Conservation (phyloP, 2,797 vertebrate genomes). For the Brachymystax lenok region DNA sequence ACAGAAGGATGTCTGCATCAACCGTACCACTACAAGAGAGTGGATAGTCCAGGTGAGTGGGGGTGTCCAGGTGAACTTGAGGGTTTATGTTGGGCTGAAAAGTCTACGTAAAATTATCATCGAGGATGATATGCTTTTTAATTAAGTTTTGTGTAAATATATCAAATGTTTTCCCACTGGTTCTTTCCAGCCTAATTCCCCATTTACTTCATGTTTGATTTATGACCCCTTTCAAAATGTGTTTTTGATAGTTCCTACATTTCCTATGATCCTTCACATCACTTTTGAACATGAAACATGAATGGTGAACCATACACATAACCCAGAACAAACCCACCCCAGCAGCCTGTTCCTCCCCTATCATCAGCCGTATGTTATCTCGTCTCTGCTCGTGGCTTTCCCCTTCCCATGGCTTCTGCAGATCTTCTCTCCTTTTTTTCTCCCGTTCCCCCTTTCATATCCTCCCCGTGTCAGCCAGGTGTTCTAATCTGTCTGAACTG, state of each 20-base stretch:
- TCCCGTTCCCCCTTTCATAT: constrained; percentile 5
- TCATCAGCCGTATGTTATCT: neutral
- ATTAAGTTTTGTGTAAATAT: too few relatives aligned
- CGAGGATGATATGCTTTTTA: too few relatives aligned
- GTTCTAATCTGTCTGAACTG: neutral
- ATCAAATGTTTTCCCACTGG: too few relatives aligned
- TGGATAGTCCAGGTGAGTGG: constrained; percentile 92
- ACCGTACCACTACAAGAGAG: constrained; percentile 97
- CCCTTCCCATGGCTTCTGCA: too few relatives aligned
- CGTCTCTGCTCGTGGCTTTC: neutral
- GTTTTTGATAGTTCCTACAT: neutral
- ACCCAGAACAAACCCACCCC: neutral
- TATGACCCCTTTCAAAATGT: neutral
- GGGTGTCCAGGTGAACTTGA: too few relatives aligned
- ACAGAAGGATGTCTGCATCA: constrained; percentile 98
- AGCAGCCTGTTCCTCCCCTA: too few relatives aligned
- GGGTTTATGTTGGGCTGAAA: too few relatives aligned
- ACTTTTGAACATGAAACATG: neutral
- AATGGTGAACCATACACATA: neutral
- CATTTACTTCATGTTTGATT: neutral
- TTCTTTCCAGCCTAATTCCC: neutral
- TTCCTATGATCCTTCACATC: neutral
- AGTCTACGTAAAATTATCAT: too few relatives aligned
- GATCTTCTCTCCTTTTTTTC: constrained; percentile 2
- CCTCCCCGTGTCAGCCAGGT: neutral